Conservation (phyloP, 1,140 invertebrate species). For the Formica selysi region DNA sequence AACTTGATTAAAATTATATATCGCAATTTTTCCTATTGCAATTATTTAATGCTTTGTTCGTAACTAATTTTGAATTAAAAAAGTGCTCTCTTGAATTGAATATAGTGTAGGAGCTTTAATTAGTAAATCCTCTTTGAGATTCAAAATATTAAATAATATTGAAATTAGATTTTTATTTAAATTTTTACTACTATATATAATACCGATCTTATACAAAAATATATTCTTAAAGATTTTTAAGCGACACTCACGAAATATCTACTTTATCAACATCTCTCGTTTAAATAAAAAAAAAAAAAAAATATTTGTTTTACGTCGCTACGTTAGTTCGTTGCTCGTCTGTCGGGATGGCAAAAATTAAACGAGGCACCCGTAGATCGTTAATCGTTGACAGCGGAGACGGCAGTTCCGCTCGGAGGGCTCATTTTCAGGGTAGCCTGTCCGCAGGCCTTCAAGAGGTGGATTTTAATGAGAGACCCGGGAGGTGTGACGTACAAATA, state of each 20-base stretch:
- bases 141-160: slow-evolving; percentile 29
- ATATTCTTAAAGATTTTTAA: not conserved
- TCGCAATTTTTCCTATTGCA: not conserved
- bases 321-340: slow-evolving; percentile 12
- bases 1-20: not conserved
- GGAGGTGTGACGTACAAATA: slow-evolving; percentile 68
- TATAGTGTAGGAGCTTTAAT: not conserved
- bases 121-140: not conserved
- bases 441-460: slow-evolving; percentile 54
- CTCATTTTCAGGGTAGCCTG: slow-evolving; percentile 58
- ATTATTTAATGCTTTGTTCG: slow-evolving; percentile 2
- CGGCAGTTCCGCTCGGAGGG: slow-evolving; percentile 33
- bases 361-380: slow-evolving; percentile 52
- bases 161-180: slow-evolving; percentile 32
- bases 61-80: slow-evolving; percentile 17
- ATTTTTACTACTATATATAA: not conserved
- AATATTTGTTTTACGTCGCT: slow-evolving; percentile 15
- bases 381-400: slow-evolving; percentile 62
- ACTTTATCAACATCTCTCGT: not conserved
- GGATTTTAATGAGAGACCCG: slow-evolving; percentile 74
- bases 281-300: slow-evolving; percentile 21
- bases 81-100: not conserved
- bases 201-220: slow-evolving; percentile 2
- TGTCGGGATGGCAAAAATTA: slow-evolving; percentile 49
- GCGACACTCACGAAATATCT: slow-evolving; percentile 3